A percentile compares a stretch with the other conserved stretches of the same genome.
Evolutionary conservation across 1,140 invertebrate genomes (phyloP).

Genomic region (Vanessa atalanta): DNA sequence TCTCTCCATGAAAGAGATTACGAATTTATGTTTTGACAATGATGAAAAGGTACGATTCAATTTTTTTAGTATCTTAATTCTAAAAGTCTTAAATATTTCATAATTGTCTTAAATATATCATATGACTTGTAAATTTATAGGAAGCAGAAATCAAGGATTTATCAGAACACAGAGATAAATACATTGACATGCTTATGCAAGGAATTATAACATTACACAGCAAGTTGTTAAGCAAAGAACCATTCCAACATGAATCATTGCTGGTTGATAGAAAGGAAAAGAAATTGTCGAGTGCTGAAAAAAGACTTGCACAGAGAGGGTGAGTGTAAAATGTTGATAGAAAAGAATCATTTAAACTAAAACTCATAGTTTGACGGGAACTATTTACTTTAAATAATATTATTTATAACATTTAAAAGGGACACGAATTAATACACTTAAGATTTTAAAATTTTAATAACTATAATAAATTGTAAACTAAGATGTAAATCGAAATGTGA

Average conservation of each 20-base stretch:
- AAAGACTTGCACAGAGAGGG: constrained; percentile 93
- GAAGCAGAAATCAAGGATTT: constrained; percentile 89
- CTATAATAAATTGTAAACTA: too few relatives aligned
- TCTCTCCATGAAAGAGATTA: constrained; percentile 96
- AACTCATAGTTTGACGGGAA: too few relatives aligned
- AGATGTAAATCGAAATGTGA: too few relatives aligned
- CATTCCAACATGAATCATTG: constrained; percentile 98
- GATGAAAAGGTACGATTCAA: constrained; percentile 85
- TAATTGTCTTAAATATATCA: not conserved
- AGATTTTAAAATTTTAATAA: too few relatives aligned
- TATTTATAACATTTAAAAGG: too few relatives aligned
- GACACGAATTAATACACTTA: too few relatives aligned
- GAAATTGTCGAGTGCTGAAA: constrained; percentile 96
- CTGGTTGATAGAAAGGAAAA: constrained; percentile 97
- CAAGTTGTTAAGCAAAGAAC: constrained; percentile 90
- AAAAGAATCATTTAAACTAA: too few relatives aligned
- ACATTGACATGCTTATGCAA: constrained; percentile 91
- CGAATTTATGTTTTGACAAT: constrained; percentile 95
- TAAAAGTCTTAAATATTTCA: too few relatives aligned
- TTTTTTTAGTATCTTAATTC: too few relatives aligned
- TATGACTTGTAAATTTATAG: constrained; percentile 36
- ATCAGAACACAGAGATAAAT: constrained; percentile 85
- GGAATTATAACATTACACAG: constrained; percentile 85
- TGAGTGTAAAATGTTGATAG: constrained; percentile 40
- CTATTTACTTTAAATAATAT: too few relatives aligned